Percentiles rank a stretch among this genome's conserved stretches.
These are phyloP conservation scores for Hylaeus volcanicus DNA, from an alignment of 1,140 invertebrate species.

Conservation along the genomic window DNA sequence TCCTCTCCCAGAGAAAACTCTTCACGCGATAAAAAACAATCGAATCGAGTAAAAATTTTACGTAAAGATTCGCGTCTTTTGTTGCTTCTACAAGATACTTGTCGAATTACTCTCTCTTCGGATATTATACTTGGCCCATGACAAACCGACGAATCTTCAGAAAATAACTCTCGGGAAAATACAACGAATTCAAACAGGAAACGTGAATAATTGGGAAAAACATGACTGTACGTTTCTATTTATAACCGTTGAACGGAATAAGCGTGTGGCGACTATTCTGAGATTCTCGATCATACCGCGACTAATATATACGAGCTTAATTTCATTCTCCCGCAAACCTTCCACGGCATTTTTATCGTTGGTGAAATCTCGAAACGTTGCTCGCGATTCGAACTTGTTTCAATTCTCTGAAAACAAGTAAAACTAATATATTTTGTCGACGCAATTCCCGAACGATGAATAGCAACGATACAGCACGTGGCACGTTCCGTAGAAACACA, in stretches of 20 bases:
- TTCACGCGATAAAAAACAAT: too few relatives aligned
- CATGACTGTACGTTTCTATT: not conserved
- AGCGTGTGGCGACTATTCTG: not conserved
- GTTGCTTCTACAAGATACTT: not conserved
- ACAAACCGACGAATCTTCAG: not conserved
- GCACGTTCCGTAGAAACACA: not conserved
- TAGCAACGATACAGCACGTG: constrained; percentile 25
- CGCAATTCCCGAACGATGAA: not conserved
- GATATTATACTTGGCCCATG: not conserved
- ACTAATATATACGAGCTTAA: not conserved
- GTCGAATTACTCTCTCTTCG: too few relatives aligned
- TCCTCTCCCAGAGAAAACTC: too few relatives aligned
- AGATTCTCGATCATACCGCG: not conserved
- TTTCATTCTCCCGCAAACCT: not conserved
- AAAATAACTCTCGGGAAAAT: not conserved
- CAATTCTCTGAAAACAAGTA: too few relatives aligned
- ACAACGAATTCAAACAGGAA: not conserved
- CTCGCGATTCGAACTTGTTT: not conserved
- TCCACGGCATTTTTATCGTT: too few relatives aligned
- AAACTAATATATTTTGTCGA: not conserved
- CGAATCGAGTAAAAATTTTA: too few relatives aligned
- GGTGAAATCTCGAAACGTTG: not conserved
- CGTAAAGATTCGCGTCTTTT: not conserved
- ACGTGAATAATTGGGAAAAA: constrained; percentile 10
- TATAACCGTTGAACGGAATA: not conserved